phyloP scores from a whole-genome alignment of 2,113 vertebrate genomes.

The Nothoprocta pentlandii region DNA sequence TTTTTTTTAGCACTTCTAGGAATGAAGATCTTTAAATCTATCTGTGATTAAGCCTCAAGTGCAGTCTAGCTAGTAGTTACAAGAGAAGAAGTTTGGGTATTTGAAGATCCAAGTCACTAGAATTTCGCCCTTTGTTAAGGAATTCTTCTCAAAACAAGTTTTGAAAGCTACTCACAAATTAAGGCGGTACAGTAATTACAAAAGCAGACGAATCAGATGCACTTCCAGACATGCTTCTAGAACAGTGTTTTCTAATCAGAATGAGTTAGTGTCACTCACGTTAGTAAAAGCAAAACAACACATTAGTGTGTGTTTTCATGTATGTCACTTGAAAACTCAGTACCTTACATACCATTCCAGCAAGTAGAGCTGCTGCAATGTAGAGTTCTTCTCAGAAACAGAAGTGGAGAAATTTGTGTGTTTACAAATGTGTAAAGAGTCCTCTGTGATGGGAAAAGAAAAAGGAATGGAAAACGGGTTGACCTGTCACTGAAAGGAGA shows the following conservation, averaged over 20 bases:
- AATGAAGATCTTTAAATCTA: not conserved
- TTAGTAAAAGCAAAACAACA: fast-evolving
- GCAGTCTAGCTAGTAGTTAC: not conserved
- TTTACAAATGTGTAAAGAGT: not conserved
- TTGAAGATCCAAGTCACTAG: not conserved
- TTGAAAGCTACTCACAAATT: not conserved
- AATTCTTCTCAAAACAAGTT: not conserved
- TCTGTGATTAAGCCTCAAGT: not conserved
- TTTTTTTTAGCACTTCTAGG: not conserved
- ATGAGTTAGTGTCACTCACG: not conserved
- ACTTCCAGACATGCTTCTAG: not conserved
- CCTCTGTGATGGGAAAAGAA: not conserved
- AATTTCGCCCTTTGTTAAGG: not conserved
- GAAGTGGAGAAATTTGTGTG: not conserved
- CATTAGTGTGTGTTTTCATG: not conserved
- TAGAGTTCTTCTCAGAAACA: not conserved
- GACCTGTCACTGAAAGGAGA: not conserved
- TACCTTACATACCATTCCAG: not conserved
- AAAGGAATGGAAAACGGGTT: not conserved
- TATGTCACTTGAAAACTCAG: not conserved
- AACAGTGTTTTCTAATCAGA: not conserved
- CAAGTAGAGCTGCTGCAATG: fast-evolving
- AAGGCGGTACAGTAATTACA: not conserved
- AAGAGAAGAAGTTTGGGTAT: not conserved
- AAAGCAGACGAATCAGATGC: not conserved